phyloP scores from a whole-genome alignment of 2,888 invertebrate genomes.

The Taphrorychus bicolor region DNA sequence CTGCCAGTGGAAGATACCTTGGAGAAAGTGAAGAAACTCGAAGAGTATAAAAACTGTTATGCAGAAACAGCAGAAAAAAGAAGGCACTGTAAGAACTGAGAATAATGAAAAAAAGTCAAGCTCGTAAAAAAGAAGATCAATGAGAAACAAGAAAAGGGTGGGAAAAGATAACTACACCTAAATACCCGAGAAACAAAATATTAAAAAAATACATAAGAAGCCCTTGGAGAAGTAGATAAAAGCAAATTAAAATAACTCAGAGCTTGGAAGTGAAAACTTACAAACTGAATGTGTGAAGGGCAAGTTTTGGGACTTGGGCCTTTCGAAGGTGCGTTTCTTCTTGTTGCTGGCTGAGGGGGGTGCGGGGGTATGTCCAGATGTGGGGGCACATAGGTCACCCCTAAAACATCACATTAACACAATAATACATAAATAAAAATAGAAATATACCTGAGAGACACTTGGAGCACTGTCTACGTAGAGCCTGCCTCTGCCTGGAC shows the following conservation, averaged over 20 bases:
- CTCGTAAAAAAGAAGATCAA: too few species aligned
- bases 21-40: too few species aligned
- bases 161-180: not conserved
- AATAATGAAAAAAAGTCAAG: too few species aligned
- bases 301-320: slow-evolving; percentile 42
- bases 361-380: slow-evolving; percentile 60
- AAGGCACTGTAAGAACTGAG: too few species aligned
- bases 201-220: too few species aligned
- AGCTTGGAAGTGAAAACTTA: too few species aligned
- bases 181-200: not conserved
- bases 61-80: too few species aligned
- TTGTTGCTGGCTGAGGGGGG: slow-evolving; percentile 56
- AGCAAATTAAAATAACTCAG: too few species aligned
- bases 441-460: slow-evolving; percentile 57
- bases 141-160: not conserved
- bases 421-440: not conserved
- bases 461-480: slow-evolving; percentile 70
- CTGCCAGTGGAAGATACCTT: too few species aligned
- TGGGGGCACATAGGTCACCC: slow-evolving; percentile 60
- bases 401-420: slow-evolving; percentile 44
- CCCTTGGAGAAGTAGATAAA: too few species aligned
- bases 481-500: slow-evolving; percentile 71
- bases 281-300: slow-evolving; percentile 38
- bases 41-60: too few species aligned
- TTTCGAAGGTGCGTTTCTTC: slow-evolving; percentile 46